A percentile compares a stretch with the other conserved stretches of the same genome.
phyloP scores from a whole-genome alignment of 1,140 invertebrate genomes.

The Eupristina koningsbergeri region DNA sequence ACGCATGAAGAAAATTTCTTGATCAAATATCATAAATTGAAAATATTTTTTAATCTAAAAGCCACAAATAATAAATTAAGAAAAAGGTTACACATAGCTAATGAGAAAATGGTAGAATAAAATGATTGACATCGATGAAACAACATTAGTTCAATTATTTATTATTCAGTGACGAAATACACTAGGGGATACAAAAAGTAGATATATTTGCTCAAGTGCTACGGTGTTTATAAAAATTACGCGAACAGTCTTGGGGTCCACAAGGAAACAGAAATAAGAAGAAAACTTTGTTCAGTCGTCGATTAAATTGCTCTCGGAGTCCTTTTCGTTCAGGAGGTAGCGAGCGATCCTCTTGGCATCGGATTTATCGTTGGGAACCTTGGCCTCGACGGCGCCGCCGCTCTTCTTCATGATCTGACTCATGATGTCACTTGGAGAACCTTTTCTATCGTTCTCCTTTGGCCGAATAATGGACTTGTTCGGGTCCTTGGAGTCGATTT shows the following conservation, averaged over 20 bases:
- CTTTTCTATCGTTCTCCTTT: not conserved
- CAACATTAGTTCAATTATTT: not conserved
- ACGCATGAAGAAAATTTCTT: too few relatives aligned
- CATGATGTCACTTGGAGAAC: not conserved
- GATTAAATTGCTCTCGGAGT: not conserved
- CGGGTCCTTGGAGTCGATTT: not conserved
- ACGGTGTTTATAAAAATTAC: not conserved
- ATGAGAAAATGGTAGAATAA: not conserved
- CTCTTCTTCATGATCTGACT: not conserved
- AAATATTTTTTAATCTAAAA: too few relatives aligned
- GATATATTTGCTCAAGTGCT: not conserved
- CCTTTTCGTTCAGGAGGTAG: conserved; percentile 14
- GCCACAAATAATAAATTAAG: too few relatives aligned
- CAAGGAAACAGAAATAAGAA: not conserved
- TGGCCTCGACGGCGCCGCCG: not conserved
- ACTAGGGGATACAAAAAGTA: not conserved
- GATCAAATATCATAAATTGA: too few relatives aligned
- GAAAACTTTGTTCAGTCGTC: not conserved
- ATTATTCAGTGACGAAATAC: not conserved
- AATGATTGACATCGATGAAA: not conserved
- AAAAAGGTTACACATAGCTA: not conserved
- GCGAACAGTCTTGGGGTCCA: not conserved
- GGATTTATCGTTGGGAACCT: not conserved
- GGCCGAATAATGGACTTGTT: not conserved
- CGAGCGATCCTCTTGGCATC: not conserved